phyloP scores from a whole-genome alignment of 2,113 vertebrate species.

The Plecturocebus donacophilus region DNA sequence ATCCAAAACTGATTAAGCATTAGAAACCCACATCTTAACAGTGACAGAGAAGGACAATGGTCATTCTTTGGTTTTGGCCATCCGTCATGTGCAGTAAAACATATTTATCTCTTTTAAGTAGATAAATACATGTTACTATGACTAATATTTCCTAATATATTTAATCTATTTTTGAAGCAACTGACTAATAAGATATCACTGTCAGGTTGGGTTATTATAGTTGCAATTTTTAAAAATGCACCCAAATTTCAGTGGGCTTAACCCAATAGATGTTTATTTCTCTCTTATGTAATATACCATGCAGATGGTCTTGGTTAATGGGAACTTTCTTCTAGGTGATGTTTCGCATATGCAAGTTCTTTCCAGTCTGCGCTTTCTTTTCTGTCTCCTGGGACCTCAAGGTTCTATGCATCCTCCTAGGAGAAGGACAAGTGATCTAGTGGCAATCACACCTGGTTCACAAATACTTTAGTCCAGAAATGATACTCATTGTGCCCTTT shows the following conservation, averaged over 20 bases:
- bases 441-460: background rate
- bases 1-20: background rate
- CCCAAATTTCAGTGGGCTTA: background rate
- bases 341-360: background rate
- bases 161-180: background rate
- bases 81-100: background rate
- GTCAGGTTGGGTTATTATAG: background rate
- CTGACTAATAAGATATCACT: background rate
- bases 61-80: background rate
- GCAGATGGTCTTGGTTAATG: background rate
- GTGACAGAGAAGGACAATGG: background rate
- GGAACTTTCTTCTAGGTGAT: background rate
- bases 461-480: background rate
- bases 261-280: background rate
- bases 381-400: background rate
- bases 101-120: background rate
- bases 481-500: background rate
- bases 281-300: background rate
- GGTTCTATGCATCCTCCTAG: background rate
- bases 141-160: background rate
- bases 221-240: background rate
- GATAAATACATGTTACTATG: background rate
- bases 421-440: background rate
- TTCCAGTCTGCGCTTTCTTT: background rate
- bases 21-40: background rate